Conservation (phyloP, 2,113 vertebrate species). For the Heteronetta atricapilla region DNA sequence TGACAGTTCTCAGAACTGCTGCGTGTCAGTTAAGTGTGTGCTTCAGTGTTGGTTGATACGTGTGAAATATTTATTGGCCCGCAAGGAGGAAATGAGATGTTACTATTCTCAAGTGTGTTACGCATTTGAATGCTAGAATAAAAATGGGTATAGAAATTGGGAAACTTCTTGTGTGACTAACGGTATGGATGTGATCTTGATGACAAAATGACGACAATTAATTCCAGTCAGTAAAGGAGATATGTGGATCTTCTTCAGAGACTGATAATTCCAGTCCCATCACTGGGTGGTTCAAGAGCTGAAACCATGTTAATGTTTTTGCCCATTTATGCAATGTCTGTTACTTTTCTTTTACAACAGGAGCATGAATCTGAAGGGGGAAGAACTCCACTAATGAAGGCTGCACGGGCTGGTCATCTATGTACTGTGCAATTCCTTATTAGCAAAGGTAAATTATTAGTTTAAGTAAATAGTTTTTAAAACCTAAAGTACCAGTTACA, state of each 20-base stretch:
- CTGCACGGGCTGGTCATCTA: conserved; percentile 95
- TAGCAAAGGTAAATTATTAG: conserved; percentile 88
- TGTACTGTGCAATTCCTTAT: conserved; percentile 99
- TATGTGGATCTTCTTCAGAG: background rate
- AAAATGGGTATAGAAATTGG: background rate
- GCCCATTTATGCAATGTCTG: background rate
- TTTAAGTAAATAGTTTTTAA: background rate
- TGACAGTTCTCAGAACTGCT: background rate
- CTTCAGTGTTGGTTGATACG: background rate
- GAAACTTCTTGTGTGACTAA: background rate
- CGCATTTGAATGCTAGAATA: background rate
- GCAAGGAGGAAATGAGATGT: background rate
- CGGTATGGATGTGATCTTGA: background rate
- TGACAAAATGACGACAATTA: background rate
- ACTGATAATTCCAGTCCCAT: background rate
- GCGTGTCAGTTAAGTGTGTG: background rate
- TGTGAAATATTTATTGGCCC: background rate
- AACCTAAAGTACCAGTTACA: background rate
- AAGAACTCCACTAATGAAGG: conserved; percentile 97
- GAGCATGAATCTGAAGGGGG: conserved; percentile 99
- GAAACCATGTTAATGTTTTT: background rate
- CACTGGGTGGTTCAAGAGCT: background rate
- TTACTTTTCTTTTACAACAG: conserved; percentile 72
- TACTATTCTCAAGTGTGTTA: background rate
- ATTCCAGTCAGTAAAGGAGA: background rate